Evolutionary conservation across 2,888 invertebrate genomes (phyloP).

Genomic region (Lissonota sp.): DNA sequence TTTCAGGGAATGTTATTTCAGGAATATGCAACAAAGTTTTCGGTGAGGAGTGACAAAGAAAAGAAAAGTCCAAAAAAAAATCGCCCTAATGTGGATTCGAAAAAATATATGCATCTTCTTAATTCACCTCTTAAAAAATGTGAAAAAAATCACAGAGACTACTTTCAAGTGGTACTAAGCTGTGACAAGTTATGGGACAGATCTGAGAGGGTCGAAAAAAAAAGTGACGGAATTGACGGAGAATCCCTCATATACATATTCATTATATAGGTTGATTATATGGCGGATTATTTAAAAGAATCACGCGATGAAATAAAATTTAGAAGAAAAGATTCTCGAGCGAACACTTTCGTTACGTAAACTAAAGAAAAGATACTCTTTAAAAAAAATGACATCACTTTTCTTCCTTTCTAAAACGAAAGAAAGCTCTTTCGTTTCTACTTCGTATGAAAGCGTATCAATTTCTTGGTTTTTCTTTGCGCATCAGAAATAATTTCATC

Average conservation of each 20-base stretch:
- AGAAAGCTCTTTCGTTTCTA: neutral
- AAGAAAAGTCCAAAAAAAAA: too few relatives aligned
- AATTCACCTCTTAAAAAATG: too few relatives aligned
- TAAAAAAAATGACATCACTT: slow-evolving; percentile 28
- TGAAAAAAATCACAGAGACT: too few relatives aligned
- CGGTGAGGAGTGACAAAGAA: too few relatives aligned
- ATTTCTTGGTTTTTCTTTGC: slow-evolving; percentile 15
- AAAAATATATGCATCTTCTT: too few relatives aligned
- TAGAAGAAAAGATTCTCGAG: neutral
- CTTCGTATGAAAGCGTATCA: slow-evolving; percentile 4
- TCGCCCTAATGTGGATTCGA: too few relatives aligned
- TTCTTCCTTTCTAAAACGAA: slow-evolving; percentile 30
- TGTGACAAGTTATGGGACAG: too few relatives aligned
- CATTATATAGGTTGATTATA: slow-evolving; percentile 64
- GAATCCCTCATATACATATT: too few relatives aligned
- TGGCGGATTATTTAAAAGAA: slow-evolving; percentile 56
- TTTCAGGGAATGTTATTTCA: too few relatives aligned
- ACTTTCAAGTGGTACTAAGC: too few relatives aligned
- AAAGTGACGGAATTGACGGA: too few relatives aligned
- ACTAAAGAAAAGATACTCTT: slow-evolving; percentile 41
- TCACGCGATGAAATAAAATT: slow-evolving; percentile 23
- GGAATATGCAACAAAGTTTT: too few relatives aligned
- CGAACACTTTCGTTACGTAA: slow-evolving; percentile 39
- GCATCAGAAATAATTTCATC: slow-evolving; percentile 8
- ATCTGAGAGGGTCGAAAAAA: slow-evolving; percentile 25